Conservation (phyloP, 2,797 vertebrate genomes). For the Gallirallus australis region DNA sequence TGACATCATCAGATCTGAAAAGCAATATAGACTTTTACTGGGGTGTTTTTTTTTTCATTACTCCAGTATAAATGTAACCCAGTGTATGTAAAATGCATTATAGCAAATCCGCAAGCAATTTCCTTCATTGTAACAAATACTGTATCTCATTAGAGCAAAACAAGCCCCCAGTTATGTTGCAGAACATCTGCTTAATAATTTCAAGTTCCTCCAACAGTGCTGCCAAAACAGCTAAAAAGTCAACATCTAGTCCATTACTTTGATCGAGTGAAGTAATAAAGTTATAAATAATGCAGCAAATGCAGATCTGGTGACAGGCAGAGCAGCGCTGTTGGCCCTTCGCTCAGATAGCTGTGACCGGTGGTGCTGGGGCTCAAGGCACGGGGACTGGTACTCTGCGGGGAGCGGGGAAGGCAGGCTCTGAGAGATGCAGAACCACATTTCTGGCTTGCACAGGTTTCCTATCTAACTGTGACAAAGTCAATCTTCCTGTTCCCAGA, state of each 20-base stretch:
- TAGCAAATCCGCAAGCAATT: conserved; percentile 63
- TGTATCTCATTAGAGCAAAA: conserved; percentile 65
- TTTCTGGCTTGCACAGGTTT: background rate
- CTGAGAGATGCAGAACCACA: background rate
- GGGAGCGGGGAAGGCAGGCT: background rate
- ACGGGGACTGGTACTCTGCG: background rate
- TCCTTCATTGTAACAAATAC: conserved; percentile 65
- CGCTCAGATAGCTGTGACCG: accelerated
- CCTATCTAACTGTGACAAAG: background rate
- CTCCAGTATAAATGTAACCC: conserved; percentile 54
- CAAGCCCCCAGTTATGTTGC: conserved; percentile 11
- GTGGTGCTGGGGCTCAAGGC: background rate
- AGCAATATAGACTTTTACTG: conserved; percentile 56
- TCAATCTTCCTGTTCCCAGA: background rate
- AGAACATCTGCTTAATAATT: conserved; percentile 77
- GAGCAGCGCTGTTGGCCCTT: background rate
- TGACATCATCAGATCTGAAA: conserved; percentile 71
- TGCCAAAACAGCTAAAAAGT: conserved; percentile 51
- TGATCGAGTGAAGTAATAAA: conserved; percentile 23
- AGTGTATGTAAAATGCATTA: conserved; percentile 73
- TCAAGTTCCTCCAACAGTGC: conserved; percentile 27
- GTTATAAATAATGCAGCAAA: background rate
- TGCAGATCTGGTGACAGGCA: background rate
- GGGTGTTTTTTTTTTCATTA: conserved; percentile 34
- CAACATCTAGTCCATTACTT: conserved; percentile 8